phyloP scores from a whole-genome alignment of 2,888 invertebrate species.

The Nectonema munidae region DNA sequence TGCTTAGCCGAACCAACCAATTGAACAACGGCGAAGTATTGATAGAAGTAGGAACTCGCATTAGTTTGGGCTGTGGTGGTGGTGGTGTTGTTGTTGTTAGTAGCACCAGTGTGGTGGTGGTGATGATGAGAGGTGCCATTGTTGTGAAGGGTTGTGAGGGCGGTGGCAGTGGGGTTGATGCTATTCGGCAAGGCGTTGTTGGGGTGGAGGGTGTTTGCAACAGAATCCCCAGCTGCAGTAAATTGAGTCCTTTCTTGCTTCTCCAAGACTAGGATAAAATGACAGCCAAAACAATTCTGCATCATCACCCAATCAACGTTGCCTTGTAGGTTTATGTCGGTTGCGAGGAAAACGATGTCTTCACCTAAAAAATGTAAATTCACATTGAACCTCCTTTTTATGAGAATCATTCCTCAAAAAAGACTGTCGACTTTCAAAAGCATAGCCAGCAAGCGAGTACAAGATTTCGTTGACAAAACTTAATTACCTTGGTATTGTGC shows the following conservation, averaged over 20 bases:
- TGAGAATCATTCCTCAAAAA: too few relatives aligned
- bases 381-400: too few relatives aligned
- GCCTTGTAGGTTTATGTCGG: constrained; percentile 91
- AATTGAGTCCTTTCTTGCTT: constrained; percentile 28
- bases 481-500: too few relatives aligned
- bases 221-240: not conserved
- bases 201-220: too few relatives aligned
- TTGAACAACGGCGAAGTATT: constrained; percentile 59
- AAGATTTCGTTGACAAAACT: too few relatives aligned
- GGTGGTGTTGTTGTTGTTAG: not conserved
- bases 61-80: not conserved
- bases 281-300: constrained; percentile 96
- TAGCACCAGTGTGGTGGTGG: not conserved
- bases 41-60: not conserved
- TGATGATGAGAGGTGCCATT: too few relatives aligned
- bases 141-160: too few relatives aligned
- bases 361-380: constrained; percentile 38
- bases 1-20: constrained; percentile 90
- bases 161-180: not conserved
- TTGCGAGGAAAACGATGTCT: constrained; percentile 94
- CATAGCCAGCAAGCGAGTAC: too few relatives aligned
- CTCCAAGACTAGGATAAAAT: constrained; percentile 94
- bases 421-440: too few relatives aligned
- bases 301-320: constrained; percentile 40
- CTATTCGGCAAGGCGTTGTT: not conserved